phyloP scores from a whole-genome alignment of 2,797 vertebrate genomes.

The Coracias cyanogaster region DNA sequence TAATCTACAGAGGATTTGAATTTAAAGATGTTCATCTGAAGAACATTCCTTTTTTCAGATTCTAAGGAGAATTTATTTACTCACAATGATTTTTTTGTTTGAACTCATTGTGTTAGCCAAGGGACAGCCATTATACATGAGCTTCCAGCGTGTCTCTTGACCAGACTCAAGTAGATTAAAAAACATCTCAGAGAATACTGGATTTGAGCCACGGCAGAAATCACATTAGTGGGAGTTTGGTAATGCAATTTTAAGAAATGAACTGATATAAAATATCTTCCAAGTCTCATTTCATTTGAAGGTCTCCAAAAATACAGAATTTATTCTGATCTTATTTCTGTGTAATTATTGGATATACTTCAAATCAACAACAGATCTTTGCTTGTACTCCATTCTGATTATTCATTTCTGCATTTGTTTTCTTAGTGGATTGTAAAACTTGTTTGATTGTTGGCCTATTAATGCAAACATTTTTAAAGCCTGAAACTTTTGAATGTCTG shows the following conservation, averaged over 20 bases:
- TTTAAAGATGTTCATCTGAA: background rate
- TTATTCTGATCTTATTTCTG: background rate
- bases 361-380: conserved; percentile 24
- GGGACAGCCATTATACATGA: background rate
- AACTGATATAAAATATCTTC: background rate
- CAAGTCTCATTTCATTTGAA: background rate
- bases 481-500: conserved; percentile 12
- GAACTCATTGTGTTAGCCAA: background rate
- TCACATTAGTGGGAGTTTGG: background rate
- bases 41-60: background rate
- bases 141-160: background rate
- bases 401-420: conserved; percentile 10
- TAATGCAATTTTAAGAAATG: background rate
- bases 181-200: accelerated
- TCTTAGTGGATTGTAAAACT: background rate
- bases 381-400: background rate
- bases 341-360: conserved; percentile 1
- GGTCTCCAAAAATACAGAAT: background rate
- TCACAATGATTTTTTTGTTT: background rate
- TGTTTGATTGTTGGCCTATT: conserved; percentile 16
- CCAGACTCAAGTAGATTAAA: background rate
- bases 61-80: background rate
- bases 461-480: conserved; percentile 20
- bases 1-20: background rate
- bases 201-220: background rate